Percentiles rank a stretch among this genome's conserved stretches.
phyloP scores from a whole-genome alignment of 2,888 invertebrate species.

The Phengaris alcon region DNA sequence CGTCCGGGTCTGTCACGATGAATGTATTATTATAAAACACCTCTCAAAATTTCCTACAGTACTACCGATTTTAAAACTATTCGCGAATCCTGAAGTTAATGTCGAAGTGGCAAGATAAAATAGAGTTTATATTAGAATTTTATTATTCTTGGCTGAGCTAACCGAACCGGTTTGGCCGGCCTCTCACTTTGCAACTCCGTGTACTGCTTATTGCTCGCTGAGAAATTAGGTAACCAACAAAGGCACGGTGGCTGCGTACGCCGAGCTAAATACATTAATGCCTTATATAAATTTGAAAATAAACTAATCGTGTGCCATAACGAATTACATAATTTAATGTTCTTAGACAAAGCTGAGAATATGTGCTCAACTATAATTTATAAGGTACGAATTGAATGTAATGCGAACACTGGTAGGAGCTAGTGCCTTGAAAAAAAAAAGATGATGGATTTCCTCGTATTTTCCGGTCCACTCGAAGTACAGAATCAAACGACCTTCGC shows the following conservation, averaged over 20 bases:
- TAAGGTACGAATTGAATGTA: constrained; percentile 15
- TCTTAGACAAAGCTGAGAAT: constrained; percentile 26
- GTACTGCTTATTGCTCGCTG: constrained; percentile 66
- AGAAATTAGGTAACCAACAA: constrained; percentile 77
- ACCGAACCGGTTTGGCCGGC: constrained; percentile 74
- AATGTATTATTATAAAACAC: constrained; percentile 51
- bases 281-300: constrained; percentile 48
- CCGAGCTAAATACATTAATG: constrained; percentile 56
- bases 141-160: constrained; percentile 65
- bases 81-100: constrained; percentile 22
- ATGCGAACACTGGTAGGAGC: constrained; percentile 41
- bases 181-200: constrained; percentile 75
- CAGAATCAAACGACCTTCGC: constrained; percentile 67
- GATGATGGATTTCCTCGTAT: constrained; percentile 75
- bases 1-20: constrained; percentile 71
- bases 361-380: constrained; percentile 8
- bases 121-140: constrained; percentile 40
- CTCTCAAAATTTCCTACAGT: constrained; percentile 39
- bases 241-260: constrained; percentile 62
- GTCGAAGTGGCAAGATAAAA: constrained; percentile 30
- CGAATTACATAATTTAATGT: constrained; percentile 23
- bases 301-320: constrained; percentile 42
- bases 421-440: constrained; percentile 70
- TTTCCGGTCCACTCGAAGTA: constrained; percentile 69
- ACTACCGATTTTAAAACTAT: neutral